Percentiles rank a stretch among this genome's conserved stretches.
These are phyloP conservation scores for Aphelenchoides bicaudatus DNA, from an alignment of 2,888 invertebrate genomes.

Conservation along the genomic window DNA sequence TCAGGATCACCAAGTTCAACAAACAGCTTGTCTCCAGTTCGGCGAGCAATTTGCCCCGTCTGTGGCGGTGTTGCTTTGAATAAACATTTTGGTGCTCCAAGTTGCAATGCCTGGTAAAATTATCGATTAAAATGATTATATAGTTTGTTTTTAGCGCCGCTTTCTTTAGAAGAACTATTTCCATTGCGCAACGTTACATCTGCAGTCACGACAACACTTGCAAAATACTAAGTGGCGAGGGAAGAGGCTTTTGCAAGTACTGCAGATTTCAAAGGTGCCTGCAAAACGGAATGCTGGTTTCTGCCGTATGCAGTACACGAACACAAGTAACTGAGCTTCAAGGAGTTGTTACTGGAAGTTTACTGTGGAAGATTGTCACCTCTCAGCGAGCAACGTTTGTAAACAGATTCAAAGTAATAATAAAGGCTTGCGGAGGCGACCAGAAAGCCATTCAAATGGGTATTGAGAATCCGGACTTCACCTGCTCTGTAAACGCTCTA, in stretches of 20 bases:
- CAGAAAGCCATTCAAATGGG: neutral
- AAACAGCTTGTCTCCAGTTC: too few species aligned
- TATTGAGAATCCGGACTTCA: neutral
- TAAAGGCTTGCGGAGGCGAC: neutral
- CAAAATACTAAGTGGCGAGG: neutral
- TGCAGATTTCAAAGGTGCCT: neutral
- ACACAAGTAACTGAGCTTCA: neutral
- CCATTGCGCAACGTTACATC: neutral
- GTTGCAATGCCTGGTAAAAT: neutral
- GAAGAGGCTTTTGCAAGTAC: neutral
- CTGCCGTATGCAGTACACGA: neutral
- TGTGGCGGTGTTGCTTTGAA: too few species aligned
- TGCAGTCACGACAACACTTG: conserved; percentile 4
- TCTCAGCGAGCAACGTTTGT: conserved; percentile 11
- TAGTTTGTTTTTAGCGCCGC: neutral
- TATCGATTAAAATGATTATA: neutral
- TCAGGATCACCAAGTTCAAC: too few species aligned
- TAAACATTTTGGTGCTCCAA: neutral
- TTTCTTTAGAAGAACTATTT: conserved; percentile 6
- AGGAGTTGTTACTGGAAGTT: neutral
- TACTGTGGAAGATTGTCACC: neutral
- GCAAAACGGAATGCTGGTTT: neutral
- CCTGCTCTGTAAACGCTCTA: neutral
- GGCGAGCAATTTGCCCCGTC: too few species aligned
- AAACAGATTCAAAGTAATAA: neutral